phyloP scores from a whole-genome alignment of 2,113 vertebrate genomes.

The Patagioenas fasciata region DNA sequence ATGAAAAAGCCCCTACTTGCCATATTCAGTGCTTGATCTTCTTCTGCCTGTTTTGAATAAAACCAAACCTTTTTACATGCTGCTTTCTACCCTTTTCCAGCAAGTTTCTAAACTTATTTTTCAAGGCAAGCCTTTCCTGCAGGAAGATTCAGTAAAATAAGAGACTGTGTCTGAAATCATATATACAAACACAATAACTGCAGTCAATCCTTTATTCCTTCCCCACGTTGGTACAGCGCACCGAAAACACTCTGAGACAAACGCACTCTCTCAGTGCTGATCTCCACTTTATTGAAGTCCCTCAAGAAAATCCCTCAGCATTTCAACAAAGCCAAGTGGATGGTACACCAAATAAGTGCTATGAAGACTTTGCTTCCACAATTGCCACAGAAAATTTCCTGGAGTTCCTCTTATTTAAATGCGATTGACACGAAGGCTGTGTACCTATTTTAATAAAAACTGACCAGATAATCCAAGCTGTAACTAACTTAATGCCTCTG shows the following conservation, averaged over 20 bases:
- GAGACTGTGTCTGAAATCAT: not conserved
- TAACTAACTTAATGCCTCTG: not conserved
- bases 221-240: not conserved
- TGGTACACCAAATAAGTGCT: not conserved
- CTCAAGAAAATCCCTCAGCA: not conserved
- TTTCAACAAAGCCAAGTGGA: not conserved
- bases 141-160: not conserved
- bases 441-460: not conserved
- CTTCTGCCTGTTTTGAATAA: slow-evolving; percentile 4
- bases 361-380: not conserved
- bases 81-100: not conserved
- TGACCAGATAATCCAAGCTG: not conserved
- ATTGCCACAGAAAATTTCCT: not conserved
- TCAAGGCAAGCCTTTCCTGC: not conserved
- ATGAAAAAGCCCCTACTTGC: slow-evolving; percentile 16
- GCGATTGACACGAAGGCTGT: not conserved
- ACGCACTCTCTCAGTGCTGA: not conserved
- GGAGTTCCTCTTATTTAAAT: not conserved
- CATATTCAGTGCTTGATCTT: slow-evolving; percentile 22
- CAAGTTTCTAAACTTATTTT: not conserved
- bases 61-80: not conserved
- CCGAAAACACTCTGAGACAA: not conserved
- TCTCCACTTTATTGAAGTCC: not conserved
- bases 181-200: not conserved
- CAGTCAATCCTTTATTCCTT: not conserved